Evolutionary conservation across 2,888 invertebrate genomes (phyloP).

Genomic region (Odontomyia ornata): DNA sequence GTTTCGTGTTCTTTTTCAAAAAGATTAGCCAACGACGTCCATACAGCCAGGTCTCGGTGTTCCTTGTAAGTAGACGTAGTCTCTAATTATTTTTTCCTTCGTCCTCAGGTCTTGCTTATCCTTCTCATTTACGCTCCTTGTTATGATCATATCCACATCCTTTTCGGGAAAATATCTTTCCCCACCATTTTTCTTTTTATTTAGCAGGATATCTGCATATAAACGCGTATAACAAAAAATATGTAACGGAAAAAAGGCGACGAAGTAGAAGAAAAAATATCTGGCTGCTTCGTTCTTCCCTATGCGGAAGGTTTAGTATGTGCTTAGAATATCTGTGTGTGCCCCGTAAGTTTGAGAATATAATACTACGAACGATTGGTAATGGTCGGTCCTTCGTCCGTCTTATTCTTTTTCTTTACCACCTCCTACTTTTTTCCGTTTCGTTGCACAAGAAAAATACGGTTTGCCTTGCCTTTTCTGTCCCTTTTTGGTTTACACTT

Average conservation of each 20-base stretch:
- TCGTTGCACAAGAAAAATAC: slow-evolving; percentile 38
- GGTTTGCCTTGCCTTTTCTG: background rate
- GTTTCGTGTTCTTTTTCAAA: slow-evolving; percentile 14
- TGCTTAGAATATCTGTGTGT: background rate
- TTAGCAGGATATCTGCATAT: background rate
- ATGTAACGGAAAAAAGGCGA: slow-evolving; percentile 24
- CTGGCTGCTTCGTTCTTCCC: background rate
- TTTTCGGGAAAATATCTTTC: background rate
- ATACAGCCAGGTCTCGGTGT: slow-evolving; percentile 1
- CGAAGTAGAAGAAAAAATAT: slow-evolving; percentile 13
- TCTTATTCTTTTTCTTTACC: slow-evolving; percentile 42
- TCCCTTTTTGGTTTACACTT: slow-evolving; percentile 46
- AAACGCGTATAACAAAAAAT: slow-evolving; percentile 16
- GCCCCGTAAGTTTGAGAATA: background rate
- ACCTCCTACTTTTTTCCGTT: slow-evolving; percentile 37
- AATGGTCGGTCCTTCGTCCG: slow-evolving; percentile 36
- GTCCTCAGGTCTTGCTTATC: background rate
- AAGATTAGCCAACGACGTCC: slow-evolving; percentile 28
- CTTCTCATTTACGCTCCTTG: background rate
- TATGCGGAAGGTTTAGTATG: background rate
- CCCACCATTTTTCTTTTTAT: slow-evolving; percentile 20
- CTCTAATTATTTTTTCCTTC: slow-evolving; percentile 7
- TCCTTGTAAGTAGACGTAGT: slow-evolving; percentile 18
- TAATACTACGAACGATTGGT: slow-evolving; percentile 16
- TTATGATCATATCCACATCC: background rate